Evolutionary conservation across 2,113 vertebrate genomes (phyloP).

Genomic region (Nymphicus hollandicus): DNA sequence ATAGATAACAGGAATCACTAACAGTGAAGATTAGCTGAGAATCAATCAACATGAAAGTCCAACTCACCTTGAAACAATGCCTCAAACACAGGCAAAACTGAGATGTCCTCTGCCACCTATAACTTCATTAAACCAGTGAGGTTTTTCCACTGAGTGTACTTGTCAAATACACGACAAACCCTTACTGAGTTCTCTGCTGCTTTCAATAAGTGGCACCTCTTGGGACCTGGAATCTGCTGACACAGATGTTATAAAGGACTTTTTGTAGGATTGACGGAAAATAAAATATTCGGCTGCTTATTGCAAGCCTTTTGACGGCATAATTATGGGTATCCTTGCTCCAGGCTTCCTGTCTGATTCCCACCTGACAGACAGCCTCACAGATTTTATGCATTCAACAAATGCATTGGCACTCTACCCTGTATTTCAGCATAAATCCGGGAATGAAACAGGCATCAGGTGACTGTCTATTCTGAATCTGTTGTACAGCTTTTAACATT

Average conservation of each 20-base stretch:
- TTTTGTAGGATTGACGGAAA: slow-evolving; percentile 52
- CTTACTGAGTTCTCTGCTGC: slow-evolving; percentile 54
- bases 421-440: slow-evolving; percentile 36
- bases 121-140: slow-evolving; percentile 55
- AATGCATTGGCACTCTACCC: neutral
- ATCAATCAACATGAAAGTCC: neutral
- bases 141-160: slow-evolving; percentile 41
- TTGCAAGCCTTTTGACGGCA: slow-evolving; percentile 34
- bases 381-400: slow-evolving; percentile 33
- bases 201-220: slow-evolving; percentile 59
- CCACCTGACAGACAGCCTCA: slow-evolving; percentile 23
- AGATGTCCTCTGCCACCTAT: neutral
- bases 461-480: slow-evolving; percentile 3
- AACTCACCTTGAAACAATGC: slow-evolving; percentile 21
- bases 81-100: neutral
- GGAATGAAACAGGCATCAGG: slow-evolving; percentile 15
- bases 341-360: slow-evolving; percentile 39
- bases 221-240: slow-evolving; percentile 67
- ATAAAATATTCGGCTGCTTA: slow-evolving; percentile 66
- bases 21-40: neutral
- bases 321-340: slow-evolving; percentile 57
- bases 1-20: neutral
- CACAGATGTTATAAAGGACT: slow-evolving; percentile 54
- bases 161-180: slow-evolving; percentile 4
- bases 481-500: slow-evolving; percentile 1